A percentile compares a stretch with the other conserved stretches of the same genome.
phyloP scores from a whole-genome alignment of 2,113 vertebrate genomes.

The Vulpes ferrilata region DNA sequence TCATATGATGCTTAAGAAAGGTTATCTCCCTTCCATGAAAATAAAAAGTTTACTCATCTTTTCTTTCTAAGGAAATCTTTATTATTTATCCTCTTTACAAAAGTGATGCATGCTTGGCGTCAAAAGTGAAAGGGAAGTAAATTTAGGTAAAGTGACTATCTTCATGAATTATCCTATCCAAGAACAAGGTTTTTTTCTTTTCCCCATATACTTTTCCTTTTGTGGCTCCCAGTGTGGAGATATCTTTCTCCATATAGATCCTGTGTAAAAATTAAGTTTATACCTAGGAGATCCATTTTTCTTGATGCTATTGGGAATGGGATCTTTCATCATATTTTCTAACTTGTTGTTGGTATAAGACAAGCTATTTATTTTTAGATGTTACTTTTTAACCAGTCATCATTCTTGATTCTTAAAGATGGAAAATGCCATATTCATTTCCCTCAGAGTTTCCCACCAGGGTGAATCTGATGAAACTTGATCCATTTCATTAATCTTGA shows the following conservation, averaged over 20 bases:
- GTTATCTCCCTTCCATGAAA: constrained; percentile 20
- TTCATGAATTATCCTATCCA: not conserved
- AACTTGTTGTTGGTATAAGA: not conserved
- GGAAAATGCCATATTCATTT: constrained; percentile 26
- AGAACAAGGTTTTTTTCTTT: not conserved
- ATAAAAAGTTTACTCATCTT: constrained; percentile 34
- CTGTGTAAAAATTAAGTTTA: not conserved
- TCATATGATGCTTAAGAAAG: constrained; percentile 25
- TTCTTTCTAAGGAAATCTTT: constrained; percentile 60
- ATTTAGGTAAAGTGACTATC: not conserved
- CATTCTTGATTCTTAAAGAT: constrained; percentile 46
- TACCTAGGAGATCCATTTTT: constrained; percentile 57
- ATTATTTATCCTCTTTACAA: constrained; percentile 56
- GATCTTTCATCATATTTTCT: not conserved
- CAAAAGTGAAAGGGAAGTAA: constrained; percentile 62
- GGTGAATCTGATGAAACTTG: not conserved
- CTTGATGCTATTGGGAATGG: constrained; percentile 12
- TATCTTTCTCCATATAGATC: not conserved
- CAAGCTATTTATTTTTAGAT: constrained; percentile 50
- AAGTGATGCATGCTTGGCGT: constrained; percentile 62
- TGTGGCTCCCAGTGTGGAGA: not conserved
- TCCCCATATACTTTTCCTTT: not conserved
- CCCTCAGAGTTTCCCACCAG: not conserved
- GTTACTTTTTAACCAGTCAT: constrained; percentile 48
- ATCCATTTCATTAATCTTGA: not conserved